Base-by-base conservation (phyloP, 30 jellyfish, hydroid and myxozoan species). In the Hydractinia echinata region DNA sequence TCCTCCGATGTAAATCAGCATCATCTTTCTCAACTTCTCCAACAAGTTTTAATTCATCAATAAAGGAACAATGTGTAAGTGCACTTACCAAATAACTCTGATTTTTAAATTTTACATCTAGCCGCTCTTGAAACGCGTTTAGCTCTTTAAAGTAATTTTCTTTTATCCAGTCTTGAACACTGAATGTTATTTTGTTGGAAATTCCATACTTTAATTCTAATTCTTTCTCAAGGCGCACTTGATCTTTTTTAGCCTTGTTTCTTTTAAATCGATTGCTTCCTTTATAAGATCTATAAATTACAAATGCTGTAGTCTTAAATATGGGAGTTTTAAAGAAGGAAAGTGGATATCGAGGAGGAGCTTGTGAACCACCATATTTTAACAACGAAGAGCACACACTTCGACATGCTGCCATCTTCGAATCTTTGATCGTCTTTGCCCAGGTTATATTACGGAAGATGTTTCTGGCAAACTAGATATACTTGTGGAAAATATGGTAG, bases 261-360 rank as follows among this genome's bases (percentile, higher is more conserved):
- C 89, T 81, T 16, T 86, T 93, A 82, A 84, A 92, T 66, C 99
- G 76, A 66, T 93, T 93, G 76, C 96, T 87, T 8, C 99, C 99
- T 7, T 85, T 89, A 61, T 79, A 93, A 53, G 78, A 52, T 76
- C 99, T 83, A 61, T 66, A 16, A n/a, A 53, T 9, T 30, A 60
- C 15, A 10, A 61, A 5, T 77, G 6, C 8, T 5, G 50, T 18
- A 20, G 21, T 74, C 52, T 64, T 51, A 30, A 30, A 30, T 30
- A 30, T 30, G 44, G 44, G 44, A 30, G 44, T 30, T 30, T 30
- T 30, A 30, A 30, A 30, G 44, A 30, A 30, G 44, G 44, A 30
- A 30, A 30, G 44, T 30, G 44, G 44, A 30, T 30, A 30, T 30
- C 44, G 2, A 2, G 44, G 44, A 30, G 1, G 44, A 30, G 44